Percentiles rank a stretch among this genome's conserved stretches.
Conservation (phyloP, 2,888 invertebrate species). For the Sisyra nigra region DNA sequence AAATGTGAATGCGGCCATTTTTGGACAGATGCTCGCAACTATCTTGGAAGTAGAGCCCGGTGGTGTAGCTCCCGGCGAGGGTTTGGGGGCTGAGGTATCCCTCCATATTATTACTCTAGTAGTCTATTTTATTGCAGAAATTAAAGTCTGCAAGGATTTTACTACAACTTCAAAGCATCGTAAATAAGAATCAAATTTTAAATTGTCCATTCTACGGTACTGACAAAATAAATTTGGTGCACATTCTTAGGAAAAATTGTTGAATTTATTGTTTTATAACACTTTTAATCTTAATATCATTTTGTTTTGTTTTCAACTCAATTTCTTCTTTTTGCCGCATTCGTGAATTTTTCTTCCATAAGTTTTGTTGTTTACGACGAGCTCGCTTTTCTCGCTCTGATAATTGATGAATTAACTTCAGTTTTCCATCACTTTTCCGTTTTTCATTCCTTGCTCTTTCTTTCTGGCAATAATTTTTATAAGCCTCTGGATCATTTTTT, state of each 20-base stretch:
- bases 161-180: not conserved
- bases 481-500: not conserved
- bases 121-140: not conserved
- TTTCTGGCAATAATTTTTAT: not conserved
- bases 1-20: too few relatives aligned
- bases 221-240: not conserved
- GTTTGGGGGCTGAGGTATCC: too few relatives aligned
- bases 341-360: constrained; percentile 1
- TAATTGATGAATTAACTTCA: not conserved
- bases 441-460: not conserved
- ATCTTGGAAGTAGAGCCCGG: too few relatives aligned
- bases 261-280: not conserved
- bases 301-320: constrained; percentile 1
- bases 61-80: too few relatives aligned
- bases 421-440: not conserved
- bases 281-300: not conserved
- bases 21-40: too few relatives aligned
- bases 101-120: too few relatives aligned
- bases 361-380: constrained; percentile 1
- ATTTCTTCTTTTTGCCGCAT: not conserved
- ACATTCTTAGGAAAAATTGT: not conserved
- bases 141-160: not conserved
- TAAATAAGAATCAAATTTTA: not conserved
- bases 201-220: not conserved
- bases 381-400: constrained; percentile 2